A percentile compares a stretch with the other conserved stretches of the same genome.
phyloP scores from a whole-genome alignment of 2,797 vertebrate genomes.

The Arremon brunneinucha region DNA sequence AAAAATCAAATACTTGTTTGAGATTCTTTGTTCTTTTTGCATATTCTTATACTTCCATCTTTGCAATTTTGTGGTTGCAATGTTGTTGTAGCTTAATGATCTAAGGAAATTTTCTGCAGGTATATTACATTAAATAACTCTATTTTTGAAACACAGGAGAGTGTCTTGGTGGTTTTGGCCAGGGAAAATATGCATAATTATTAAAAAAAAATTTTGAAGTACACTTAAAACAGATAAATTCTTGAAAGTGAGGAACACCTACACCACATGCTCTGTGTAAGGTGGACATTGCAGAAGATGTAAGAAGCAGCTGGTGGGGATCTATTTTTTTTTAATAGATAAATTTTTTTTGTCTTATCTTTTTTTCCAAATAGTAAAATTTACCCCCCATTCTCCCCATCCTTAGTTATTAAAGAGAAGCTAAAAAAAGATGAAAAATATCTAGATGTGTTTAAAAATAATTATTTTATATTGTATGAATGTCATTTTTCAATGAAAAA shows the following conservation, averaged over 20 bases:
- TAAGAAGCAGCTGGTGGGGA: background rate
- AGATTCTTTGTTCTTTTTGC: background rate
- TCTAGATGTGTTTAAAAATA: background rate
- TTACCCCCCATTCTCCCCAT: background rate
- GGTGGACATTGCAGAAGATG: background rate
- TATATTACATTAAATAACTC: background rate
- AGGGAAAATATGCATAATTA: background rate
- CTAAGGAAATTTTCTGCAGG: background rate
- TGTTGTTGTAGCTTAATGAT: background rate
- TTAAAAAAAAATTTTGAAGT: background rate
- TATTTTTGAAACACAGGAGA: background rate
- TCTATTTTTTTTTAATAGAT: background rate
- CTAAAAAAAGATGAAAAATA: background rate
- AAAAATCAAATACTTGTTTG: background rate
- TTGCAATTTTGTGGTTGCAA: background rate
- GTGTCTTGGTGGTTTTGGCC: background rate
- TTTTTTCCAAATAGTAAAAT: background rate
- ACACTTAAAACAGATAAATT: background rate
- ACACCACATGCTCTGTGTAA: background rate
- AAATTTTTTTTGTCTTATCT: background rate
- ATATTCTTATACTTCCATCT: background rate
- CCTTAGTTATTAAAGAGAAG: background rate
- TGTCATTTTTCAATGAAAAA: background rate
- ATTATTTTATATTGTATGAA: background rate
- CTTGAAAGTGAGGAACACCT: background rate